These are phyloP conservation scores for Melanostigma gelatinosum DNA, from an alignment of 2,113 vertebrate species.

Conservation along the genomic window DNA sequence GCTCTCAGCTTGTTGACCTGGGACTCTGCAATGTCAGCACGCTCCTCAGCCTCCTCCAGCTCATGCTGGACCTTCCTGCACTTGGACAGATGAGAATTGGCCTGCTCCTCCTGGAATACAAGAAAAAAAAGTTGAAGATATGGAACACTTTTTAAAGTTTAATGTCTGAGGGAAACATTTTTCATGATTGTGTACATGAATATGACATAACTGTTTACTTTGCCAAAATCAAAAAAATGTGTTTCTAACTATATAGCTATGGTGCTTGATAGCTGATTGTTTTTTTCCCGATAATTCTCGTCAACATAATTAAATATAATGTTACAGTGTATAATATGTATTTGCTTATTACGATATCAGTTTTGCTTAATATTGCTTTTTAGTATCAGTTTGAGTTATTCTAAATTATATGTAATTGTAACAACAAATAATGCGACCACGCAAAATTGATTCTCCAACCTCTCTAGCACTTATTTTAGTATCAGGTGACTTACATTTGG, in stretches of 20 bases:
- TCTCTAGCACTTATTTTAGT: background rate
- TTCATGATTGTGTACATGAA: background rate
- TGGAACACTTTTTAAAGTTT: background rate
- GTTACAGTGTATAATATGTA: background rate
- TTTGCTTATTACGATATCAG: background rate
- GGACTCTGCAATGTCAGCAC: conserved; percentile 86
- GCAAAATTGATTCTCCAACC: too few species aligned
- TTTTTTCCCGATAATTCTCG: background rate
- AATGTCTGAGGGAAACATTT: background rate
- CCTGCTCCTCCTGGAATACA: conserved; percentile 44
- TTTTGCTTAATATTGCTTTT: background rate
- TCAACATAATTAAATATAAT: background rate
- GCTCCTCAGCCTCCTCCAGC: conserved; percentile 87
- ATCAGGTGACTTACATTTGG: background rate
- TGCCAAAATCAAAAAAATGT: background rate
- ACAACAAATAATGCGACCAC: too few species aligned
- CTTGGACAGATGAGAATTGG: conserved; percentile 39
- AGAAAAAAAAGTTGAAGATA: conserved; percentile 27
- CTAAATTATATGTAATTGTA: background rate
- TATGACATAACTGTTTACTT: background rate
- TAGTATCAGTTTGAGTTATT: background rate
- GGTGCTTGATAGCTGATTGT: background rate
- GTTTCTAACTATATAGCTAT: background rate
- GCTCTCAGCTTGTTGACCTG: conserved; percentile 87
- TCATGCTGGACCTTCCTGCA: conserved; percentile 86